These are phyloP conservation scores for Seira musarum DNA, from an alignment of 2,888 invertebrate genomes.

Conservation along the genomic window DNA sequence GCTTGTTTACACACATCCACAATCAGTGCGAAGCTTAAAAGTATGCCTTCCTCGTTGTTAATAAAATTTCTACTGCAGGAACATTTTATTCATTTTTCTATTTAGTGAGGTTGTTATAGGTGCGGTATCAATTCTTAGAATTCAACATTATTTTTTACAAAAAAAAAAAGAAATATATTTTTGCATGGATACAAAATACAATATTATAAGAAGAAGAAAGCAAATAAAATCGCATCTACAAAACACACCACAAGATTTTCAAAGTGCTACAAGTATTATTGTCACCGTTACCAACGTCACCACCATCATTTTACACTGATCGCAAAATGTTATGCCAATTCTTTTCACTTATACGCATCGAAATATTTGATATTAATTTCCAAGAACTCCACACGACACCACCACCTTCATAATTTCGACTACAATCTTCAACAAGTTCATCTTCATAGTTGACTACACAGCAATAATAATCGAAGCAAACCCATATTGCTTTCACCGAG, in stretches of 20 bases:
- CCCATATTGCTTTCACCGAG: background rate
- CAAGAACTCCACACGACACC: background rate
- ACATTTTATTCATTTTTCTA: background rate
- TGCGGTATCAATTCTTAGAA: conserved; percentile 26
- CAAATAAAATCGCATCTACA: conserved; percentile 31
- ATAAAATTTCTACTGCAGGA: background rate
- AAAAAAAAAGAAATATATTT: conserved; percentile 20
- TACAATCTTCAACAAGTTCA: background rate
- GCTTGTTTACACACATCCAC: background rate
- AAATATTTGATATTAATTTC: background rate
- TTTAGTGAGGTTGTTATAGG: conserved; percentile 28
- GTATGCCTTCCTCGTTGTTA: conserved; percentile 5
- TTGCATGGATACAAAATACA: conserved; percentile 28
- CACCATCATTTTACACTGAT: background rate
- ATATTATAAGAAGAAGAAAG: conserved; percentile 2
- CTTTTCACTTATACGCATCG: background rate
- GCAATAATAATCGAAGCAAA: background rate
- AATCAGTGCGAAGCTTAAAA: conserved; percentile 20
- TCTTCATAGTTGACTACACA: background rate
- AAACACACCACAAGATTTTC: conserved; percentile 29
- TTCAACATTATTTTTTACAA: conserved; percentile 8
- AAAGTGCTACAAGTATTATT: conserved; percentile 44
- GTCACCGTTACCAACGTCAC: conserved; percentile 33
- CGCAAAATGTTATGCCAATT: too few relatives aligned
- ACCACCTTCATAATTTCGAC: background rate